phyloP scores from a whole-genome alignment of 92 coral and sea anemone species.

The Phenganax subtilis region DNA sequence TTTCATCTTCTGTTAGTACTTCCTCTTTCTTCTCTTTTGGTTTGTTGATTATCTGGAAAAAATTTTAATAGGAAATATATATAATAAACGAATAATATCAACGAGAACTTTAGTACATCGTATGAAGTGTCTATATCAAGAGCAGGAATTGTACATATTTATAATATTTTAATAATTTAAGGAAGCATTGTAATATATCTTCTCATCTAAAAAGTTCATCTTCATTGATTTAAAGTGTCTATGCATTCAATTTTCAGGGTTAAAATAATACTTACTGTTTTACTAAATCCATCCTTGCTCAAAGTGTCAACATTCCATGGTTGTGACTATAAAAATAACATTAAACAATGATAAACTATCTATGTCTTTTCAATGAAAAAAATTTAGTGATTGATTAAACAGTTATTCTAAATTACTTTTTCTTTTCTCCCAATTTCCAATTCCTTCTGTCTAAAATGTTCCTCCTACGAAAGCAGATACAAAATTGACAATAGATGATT shows the following conservation, averaged over 20 bases:
- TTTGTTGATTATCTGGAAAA: conserved; percentile 61
- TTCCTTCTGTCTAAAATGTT: conserved; percentile 61
- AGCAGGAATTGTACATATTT: too few relatives aligned
- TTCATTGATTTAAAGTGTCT: background rate
- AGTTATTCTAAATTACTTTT: conserved; percentile 43
- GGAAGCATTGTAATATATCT: too few relatives aligned
- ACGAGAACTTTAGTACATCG: background rate
- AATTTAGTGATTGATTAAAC: background rate
- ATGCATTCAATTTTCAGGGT: background rate
- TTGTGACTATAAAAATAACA: conserved; percentile 51
- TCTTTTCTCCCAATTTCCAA: conserved; percentile 61
- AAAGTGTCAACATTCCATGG: conserved; percentile 88
- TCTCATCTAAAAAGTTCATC: too few relatives aligned
- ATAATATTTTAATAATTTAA: too few relatives aligned
- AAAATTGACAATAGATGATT: background rate
- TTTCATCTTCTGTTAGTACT: conserved; percentile 59
- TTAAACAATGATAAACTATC: background rate
- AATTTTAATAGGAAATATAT: background rate
- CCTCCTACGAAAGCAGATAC: conserved; percentile 29
- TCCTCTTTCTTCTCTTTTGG: conserved; percentile 56
- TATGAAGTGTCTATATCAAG: background rate
- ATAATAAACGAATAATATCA: background rate
- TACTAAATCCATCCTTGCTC: conserved; percentile 78
- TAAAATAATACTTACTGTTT: conserved; percentile 59
- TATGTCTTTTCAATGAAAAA: background rate